These are phyloP conservation scores for Lutjanus campechanus DNA, from an alignment of 2,797 vertebrate species.

Conservation along the genomic window DNA sequence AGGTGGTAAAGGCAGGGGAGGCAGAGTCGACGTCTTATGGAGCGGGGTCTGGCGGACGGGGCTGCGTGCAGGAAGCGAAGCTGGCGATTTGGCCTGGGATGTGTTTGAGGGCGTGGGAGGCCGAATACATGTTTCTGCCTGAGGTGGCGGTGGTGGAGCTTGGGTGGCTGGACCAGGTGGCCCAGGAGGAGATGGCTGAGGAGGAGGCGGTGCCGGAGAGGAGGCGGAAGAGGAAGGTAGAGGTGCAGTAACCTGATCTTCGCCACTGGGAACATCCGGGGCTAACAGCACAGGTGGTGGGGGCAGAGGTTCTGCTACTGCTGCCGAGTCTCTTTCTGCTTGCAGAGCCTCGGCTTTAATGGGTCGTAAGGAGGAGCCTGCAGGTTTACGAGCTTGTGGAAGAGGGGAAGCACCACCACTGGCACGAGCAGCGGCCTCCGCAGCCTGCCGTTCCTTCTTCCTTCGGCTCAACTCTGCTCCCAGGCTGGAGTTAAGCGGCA, in stretches of 20 bases:
- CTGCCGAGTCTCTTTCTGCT: conserved; percentile 66
- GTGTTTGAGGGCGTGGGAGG: conserved; percentile 50
- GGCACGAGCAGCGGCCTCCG: conserved; percentile 88
- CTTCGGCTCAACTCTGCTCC: conserved; percentile 95
- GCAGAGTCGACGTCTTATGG: conserved; percentile 96
- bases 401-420: conserved; percentile 74
- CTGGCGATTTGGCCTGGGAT: conserved; percentile 82
- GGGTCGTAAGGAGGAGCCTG: conserved; percentile 55
- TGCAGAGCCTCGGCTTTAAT: conserved; percentile 73
- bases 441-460: conserved; percentile 95
- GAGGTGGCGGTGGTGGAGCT: conserved; percentile 86
- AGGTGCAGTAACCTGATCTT: conserved; percentile 72
- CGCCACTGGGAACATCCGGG: conserved; percentile 60
- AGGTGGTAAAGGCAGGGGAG: conserved; percentile 94
- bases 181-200: conserved; percentile 72
- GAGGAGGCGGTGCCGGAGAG: conserved; percentile 84
- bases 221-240: conserved; percentile 79
- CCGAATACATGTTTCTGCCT: conserved; percentile 69
- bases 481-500: conserved; percentile 95
- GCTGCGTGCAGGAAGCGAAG: conserved; percentile 79
- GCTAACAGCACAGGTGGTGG: conserved; percentile 80
- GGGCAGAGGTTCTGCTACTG: conserved; percentile 73
- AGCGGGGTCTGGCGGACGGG: conserved; percentile 79
- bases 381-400: conserved; percentile 70
- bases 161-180: conserved; percentile 59